Conservation (phyloP, 2,113 vertebrate species). For the Myotis brandtii region DNA sequence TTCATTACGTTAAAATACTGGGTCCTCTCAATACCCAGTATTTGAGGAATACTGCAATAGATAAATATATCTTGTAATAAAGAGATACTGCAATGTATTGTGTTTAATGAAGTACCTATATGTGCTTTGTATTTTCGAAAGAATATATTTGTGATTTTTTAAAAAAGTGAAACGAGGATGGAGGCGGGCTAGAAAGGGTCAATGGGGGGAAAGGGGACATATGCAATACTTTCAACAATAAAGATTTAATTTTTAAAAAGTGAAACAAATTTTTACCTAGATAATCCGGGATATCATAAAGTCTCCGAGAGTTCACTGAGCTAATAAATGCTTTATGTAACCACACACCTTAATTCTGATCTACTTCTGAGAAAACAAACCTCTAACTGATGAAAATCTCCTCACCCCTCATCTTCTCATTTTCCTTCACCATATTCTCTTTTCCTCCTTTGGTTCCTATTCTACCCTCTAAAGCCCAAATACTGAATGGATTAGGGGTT, state of each 20-base stretch:
- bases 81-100: neutral
- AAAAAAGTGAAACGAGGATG: neutral
- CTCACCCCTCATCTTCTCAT: neutral
- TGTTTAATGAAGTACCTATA: neutral
- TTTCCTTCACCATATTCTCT: neutral
- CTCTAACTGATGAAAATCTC: neutral
- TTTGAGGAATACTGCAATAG: neutral
- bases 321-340: neutral
- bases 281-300: neutral
- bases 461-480: neutral
- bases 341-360: neutral
- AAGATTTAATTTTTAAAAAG: neutral
- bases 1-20: neutral
- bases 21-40: neutral
- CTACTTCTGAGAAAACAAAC: neutral
- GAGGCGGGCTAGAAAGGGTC: too few relatives aligned
- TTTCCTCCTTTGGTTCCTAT: neutral
- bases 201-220: too few relatives aligned
- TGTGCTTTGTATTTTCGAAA: neutral
- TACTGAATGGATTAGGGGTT: neutral
- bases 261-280: neutral
- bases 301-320: neutral
- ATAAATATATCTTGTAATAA: neutral
- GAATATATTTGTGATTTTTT: neutral
- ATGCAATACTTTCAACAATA: too few relatives aligned